Conservation (phyloP, 2,888 invertebrate species). For the Campoplex nolae region DNA sequence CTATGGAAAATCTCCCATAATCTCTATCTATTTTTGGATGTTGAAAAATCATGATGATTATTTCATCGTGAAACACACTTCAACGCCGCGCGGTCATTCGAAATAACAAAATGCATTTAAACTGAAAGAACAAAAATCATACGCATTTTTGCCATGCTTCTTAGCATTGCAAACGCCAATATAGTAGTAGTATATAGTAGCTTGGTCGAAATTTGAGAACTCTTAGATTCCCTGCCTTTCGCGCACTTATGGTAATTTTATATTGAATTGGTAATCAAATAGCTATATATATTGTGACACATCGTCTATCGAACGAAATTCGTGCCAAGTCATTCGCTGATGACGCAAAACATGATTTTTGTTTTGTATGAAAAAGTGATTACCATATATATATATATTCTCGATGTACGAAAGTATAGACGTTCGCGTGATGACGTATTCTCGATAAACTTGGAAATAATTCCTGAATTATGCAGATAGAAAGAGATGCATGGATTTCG, state of each 20-base stretch:
- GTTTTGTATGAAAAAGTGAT: background rate
- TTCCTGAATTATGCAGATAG: background rate
- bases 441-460: slow-evolving; percentile 2
- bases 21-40: background rate
- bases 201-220: background rate
- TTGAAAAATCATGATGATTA: background rate
- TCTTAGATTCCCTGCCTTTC: background rate
- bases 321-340: slow-evolving; percentile 1
- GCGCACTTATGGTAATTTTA: background rate
- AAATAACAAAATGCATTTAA: no score
- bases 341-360: background rate
- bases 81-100: no score
- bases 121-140: background rate
- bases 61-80: no score
- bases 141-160: no score
- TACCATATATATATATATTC: background rate
- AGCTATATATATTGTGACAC: no score
- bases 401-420: background rate
- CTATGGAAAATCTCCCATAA: background rate
- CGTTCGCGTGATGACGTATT: background rate
- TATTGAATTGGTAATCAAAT: background rate
- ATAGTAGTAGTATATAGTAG: no score
- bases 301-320: background rate
- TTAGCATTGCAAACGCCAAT: no score
- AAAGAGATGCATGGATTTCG: background rate